A percentile compares a stretch with the other conserved stretches of the same genome.
Conservation (phyloP, 2,797 vertebrate species). For the Nannoperca australis region DNA sequence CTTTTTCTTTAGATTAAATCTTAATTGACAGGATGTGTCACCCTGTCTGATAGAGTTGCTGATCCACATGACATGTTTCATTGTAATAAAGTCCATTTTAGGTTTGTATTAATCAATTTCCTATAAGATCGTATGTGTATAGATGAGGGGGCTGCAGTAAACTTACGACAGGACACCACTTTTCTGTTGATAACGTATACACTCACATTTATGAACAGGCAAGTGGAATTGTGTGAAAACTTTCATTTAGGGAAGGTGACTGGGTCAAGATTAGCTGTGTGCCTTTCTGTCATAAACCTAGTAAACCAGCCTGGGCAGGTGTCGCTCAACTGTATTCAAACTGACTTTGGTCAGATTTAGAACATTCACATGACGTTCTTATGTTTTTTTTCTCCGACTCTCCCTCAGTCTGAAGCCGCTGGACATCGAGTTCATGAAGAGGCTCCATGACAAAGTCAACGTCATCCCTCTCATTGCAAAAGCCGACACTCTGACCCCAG, state of each 20-base stretch:
- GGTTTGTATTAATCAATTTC: neutral
- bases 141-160: neutral
- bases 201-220: neutral
- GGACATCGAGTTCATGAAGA: constrained; percentile 91
- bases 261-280: neutral
- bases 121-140: neutral
- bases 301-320: neutral
- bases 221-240: neutral
- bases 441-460: constrained; percentile 90
- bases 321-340: neutral
- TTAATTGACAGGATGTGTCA: constrained; percentile 6
- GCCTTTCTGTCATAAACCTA: neutral
- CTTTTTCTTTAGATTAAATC: constrained; percentile 6
- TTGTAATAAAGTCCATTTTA: neutral
- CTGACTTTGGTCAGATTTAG: neutral
- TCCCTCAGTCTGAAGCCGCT: constrained; percentile 85
- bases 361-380: neutral
- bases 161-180: neutral
- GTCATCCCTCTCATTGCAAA: constrained; percentile 89
- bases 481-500: constrained; percentile 87
- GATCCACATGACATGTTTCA: neutral
- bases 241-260: neutral
- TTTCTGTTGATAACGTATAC: neutral
- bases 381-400: constrained; percentile 1
- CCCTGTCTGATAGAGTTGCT: neutral